A percentile compares a stretch with the other conserved stretches of the same genome.
Conservation (phyloP, 1,140 invertebrate genomes). For the Chironomus tepperi region DNA sequence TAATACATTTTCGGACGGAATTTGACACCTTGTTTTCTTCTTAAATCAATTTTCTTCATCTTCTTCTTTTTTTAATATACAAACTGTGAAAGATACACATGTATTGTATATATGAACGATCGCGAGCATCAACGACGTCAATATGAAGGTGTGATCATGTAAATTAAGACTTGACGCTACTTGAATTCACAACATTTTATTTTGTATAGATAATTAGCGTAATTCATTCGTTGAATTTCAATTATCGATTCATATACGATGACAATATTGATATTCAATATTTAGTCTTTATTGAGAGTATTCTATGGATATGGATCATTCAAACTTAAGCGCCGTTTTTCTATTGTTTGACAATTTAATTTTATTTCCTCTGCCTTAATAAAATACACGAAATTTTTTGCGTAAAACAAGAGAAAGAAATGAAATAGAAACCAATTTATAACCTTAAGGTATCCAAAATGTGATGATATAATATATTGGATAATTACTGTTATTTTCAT, state of each 20-base stretch:
- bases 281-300: too few species aligned
- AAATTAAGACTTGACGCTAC: slow-evolving; percentile 22
- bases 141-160: slow-evolving; percentile 17
- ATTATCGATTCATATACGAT: slow-evolving; percentile 11
- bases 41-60: neutral
- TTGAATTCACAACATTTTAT: slow-evolving; percentile 17
- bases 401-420: neutral
- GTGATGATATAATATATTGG: slow-evolving; percentile 24
- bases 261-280: too few species aligned
- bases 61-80: neutral
- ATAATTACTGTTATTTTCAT: slow-evolving; percentile 22
- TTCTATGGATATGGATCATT: too few species aligned
- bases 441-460: neutral
- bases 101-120: neutral
- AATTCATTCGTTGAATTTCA: slow-evolving; percentile 16
- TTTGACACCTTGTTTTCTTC: slow-evolving; percentile 23
- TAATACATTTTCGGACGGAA: slow-evolving; percentile 11
- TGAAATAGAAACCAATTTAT: neutral
- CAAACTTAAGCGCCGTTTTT: too few species aligned
- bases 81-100: neutral
- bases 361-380: too few species aligned
- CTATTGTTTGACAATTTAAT: too few species aligned
- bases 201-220: slow-evolving; percentile 22
- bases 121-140: neutral
- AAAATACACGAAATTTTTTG: too few species aligned